These are phyloP conservation scores for rat (Rattus norvegicus) DNA, from an alignment of 2,113 vertebrate genomes.

Conservation along the genomic window GRCr8 NC_086023.1:131262001-131262500, in stretches of 20 bases:
- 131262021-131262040: neutral
- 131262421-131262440: no score
- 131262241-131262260: neutral
- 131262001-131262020: neutral
- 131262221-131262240: neutral
- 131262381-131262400: no score
- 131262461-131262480: no score
- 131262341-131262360: slow-evolving; percentile 18
- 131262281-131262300: slow-evolving; percentile 4
- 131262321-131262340: slow-evolving; percentile 20
- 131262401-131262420: no score
- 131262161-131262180: neutral
- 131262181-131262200: slow-evolving; percentile 21
- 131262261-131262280: neutral
- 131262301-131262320: slow-evolving; percentile 11
- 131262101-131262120: neutral
- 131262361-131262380: neutral
- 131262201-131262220: neutral
- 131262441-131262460: no score
- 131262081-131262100: slow-evolving; percentile 2
- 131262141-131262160: neutral
- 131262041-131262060: neutral
- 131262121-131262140: neutral
- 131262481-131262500: no score
- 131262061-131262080: neutral